Base-by-base conservation (phyloP, 2,797 vertebrate genomes). In the Liparis tanakae region DNA sequence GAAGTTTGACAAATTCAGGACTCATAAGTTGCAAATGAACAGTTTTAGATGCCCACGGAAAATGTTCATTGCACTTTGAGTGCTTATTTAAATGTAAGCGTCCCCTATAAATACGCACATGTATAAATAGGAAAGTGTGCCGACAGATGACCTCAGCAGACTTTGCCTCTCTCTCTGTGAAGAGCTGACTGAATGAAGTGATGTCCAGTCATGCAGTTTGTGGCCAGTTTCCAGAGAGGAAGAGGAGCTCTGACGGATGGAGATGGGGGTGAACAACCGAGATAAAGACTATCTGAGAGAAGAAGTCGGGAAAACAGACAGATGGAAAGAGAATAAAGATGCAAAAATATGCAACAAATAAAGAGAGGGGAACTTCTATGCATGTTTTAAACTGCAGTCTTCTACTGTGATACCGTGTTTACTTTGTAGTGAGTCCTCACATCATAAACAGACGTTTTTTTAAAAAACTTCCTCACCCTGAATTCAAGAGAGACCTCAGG, bases 181-280 rank as follows among this genome's bases (percentile, higher is more conserved):
- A 79, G 69, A 36, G 41, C 36, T 61, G 65, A 59, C 59, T n/a
- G 6, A 69, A 71, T 72, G 17, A 44, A 62, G 22, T 59, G 34
- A 20, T 33, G 61, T 63, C 53, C 46, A 59, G 37, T 44, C 20
- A 18, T 43, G 51, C 7, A 66, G 78, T 70, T 67, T 67, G 63
- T 75, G 74, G 71, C 37, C 25, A 1, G 3, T 14, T 54, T 68
- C 44, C 71, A 73, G 54, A 56, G 56, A 54, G 56, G 3, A 67
- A 43, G 51, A 55, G 36, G 18, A 33, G 33, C 55, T 22, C 7
- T 20, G 51, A 72, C 79, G 82, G 83, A 80, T 76, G 73, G 74
- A 44, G 50, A 69, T 51, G n/a, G 20, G 58, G 4, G 39, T 14
- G 57, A 10, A 61, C 54, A 70, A 64, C 54, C 64, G 14, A 37